Evolutionary conservation across 2,113 vertebrate species (phyloP).

Genomic region (Climacteris rufus): DNA sequence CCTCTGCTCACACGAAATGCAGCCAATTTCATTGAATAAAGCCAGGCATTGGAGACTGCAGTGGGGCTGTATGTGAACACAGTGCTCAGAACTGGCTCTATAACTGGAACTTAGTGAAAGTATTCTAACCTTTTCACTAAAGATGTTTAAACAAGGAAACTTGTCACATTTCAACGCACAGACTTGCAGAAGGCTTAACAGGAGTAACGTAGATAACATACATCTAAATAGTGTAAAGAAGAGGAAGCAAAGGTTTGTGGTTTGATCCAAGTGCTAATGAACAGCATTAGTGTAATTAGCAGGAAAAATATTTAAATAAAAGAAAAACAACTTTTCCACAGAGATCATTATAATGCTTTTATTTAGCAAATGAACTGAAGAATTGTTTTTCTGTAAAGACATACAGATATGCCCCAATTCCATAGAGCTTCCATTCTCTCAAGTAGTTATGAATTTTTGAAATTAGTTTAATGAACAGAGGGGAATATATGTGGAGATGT

Average conservation of each 20-base stretch:
- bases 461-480: constrained; percentile 43
- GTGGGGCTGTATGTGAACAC: not conserved
- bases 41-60: not conserved
- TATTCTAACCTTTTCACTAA: not conserved
- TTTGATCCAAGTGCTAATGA: not conserved
- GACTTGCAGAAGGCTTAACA: not conserved
- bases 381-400: constrained; percentile 49
- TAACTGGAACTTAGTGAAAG: not conserved
- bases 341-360: constrained; percentile 62
- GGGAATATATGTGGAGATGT: not conserved
- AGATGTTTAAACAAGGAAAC: not conserved
- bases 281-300: not conserved
- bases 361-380: constrained; percentile 74
- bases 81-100: not conserved
- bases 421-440: not conserved
- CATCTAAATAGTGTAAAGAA: not conserved
- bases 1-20: not conserved
- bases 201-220: not conserved
- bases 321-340: not conserved
- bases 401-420: not conserved
- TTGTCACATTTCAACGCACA: not conserved
- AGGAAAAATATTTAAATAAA: not conserved
- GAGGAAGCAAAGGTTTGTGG: not conserved
- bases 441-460: not conserved
- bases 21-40: not conserved